Evolutionary conservation across 2,888 invertebrate species (phyloP), one percentile per base, ranked within the genome.

Genomic region (Calameuta pallipes): DNA sequence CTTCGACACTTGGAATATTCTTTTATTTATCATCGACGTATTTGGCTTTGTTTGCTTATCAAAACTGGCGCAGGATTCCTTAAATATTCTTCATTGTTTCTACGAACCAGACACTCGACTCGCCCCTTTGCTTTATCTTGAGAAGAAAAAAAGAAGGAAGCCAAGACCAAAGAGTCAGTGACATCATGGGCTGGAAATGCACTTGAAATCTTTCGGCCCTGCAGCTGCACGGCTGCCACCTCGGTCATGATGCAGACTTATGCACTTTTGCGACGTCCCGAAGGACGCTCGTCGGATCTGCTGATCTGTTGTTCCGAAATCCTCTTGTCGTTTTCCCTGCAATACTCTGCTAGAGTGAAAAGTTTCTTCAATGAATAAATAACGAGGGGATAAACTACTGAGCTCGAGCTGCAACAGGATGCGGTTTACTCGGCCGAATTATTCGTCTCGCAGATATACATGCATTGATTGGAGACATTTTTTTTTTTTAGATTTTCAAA

Each of bases 141-240:
- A 3, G 56, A 23, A 2, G 6, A 15, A 12, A 15, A 23, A 6
- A 36, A 36, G 1, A 23, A 23, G 23, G 23, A 56, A 9, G 56
- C 56, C 23, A 23, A 56, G 56, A 76, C 83, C 81, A 84, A 84
- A 85, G 80, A 76, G 83, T 76, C 78, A 84, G 76, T 88, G 88
- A 88, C 88, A 87, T 88, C 88, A 88, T 80, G 36, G 85, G 76
- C 87, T 84, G 87, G 82, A 87, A 83, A 88, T 86, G 86, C 86
- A 84, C 83, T 83, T 80, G 81, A 82, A 76, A 80, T 79, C 73
- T 78, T 79, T 80, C 31, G 71, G 23, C 30, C 30, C 74, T 30
- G 30, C 30, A 71, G 71, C 30, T 71, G 71, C 71, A 71, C 30
- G 13, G 31, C 71, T 34, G 34, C 71, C 30, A 71, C 23, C 30